Evolutionary conservation across 2,888 invertebrate species (phyloP), one percentile per base, ranked within the genome.

Genomic region (Vesta saturnalis): DNA sequence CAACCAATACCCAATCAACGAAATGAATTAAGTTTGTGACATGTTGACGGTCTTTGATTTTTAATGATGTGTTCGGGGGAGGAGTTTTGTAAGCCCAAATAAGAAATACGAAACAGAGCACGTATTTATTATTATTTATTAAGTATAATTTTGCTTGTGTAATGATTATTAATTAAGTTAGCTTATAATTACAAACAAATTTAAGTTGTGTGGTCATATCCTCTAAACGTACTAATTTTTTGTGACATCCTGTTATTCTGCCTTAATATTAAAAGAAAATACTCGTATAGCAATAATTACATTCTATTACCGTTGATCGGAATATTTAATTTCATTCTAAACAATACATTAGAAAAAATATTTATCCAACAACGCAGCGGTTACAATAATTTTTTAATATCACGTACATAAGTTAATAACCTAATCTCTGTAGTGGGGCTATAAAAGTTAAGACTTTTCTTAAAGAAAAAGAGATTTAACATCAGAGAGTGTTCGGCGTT

Each of bases 401-500:
- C 49, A 19, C 19, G 52, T 52, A 16, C 52, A 19, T n/a, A 19
- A 52, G 52, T 52, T 52, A 52, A 52, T 52, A 52, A 52, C 56
- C 35, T n/a, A 58, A 58, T 19, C 15, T 14, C 1, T 10, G 18
- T 21, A 39, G 39, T 19, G 19, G 35, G 23, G 21, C 56, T 15
- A 43, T 30, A 43, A 58, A 35, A 58, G 39, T 56, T 35, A 5
- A 30, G 39, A 1, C 35, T 58, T 15, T 14, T 39, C 58, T 18
- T 35, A 12, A 8, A 3, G n/a, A 39, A 58, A n/a, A 35, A 10
- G 58, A 39, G 19, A 58, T 58, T 43, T 35, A 58, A 30, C 15
- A 35, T 56, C 30, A 39, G 35, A 58, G 58, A 58, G 54, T 55
- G 55, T 62, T 60, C 57, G 52, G 49, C 61, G 49, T 66, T 70